Conservation (phyloP, 2,888 invertebrate species). For the Halictus quadricinctus region DNA sequence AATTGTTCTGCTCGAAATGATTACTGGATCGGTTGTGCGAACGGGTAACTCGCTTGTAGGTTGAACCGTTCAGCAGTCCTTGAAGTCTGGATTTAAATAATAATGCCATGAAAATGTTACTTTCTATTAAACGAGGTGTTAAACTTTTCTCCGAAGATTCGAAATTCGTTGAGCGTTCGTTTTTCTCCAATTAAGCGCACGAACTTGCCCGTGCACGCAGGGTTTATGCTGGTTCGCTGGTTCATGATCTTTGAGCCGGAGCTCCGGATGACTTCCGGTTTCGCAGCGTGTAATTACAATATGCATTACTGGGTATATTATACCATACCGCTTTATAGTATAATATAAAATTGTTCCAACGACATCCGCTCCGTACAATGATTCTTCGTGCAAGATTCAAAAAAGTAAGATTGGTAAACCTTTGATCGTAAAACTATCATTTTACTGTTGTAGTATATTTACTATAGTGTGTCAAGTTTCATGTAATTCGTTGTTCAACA, state of each 20-base stretch:
- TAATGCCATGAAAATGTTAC: not conserved
- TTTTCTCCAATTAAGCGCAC: not conserved
- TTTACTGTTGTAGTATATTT: not conserved
- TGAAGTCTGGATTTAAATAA: not conserved
- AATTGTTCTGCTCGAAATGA: conserved; percentile 6
- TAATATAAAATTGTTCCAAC: not conserved
- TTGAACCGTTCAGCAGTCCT: not conserved
- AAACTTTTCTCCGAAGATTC: conserved; percentile 1
- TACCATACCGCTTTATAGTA: not conserved
- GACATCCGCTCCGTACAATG: not conserved
- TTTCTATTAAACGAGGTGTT: not conserved
- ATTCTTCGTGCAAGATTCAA: not conserved
- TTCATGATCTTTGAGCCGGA: not conserved
- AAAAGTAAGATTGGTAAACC: too few relatives aligned
- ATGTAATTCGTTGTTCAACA: not conserved
- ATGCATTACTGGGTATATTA: not conserved
- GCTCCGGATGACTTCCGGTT: conserved; percentile 2
- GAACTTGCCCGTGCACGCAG: not conserved
- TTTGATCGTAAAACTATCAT: too few relatives aligned
- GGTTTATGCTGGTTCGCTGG: not conserved
- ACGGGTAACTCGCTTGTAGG: not conserved
- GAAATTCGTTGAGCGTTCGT: conserved; percentile 6
- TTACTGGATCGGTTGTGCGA: not conserved
- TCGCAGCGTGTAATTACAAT: conserved; percentile 3
- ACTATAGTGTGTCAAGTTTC: not conserved